Conservation (phyloP, 2,113 vertebrate genomes). For the Erythrolamprus reginae region DNA sequence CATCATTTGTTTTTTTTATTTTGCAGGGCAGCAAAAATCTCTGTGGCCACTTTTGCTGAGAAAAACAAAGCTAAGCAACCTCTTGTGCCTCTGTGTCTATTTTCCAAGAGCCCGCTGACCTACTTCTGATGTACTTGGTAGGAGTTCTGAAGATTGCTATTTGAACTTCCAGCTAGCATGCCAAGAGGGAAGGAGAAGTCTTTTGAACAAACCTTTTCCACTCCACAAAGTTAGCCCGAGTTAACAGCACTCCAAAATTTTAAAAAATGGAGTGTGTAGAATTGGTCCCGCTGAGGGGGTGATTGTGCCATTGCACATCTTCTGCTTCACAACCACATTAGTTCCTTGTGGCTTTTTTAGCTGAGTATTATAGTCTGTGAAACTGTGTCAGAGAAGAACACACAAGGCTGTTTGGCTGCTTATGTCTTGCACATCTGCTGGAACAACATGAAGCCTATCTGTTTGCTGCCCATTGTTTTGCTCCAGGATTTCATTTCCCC, state of each 20-base stretch:
- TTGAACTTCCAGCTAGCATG: neutral
- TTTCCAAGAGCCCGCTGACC: neutral
- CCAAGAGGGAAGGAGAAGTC: neutral
- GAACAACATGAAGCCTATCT: neutral
- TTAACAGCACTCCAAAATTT: neutral
- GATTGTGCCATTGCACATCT: neutral
- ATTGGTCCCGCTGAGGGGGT: neutral
- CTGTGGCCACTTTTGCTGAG: neutral
- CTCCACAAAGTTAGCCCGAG: neutral
- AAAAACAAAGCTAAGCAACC: neutral
- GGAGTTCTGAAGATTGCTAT: conserved; percentile 3
- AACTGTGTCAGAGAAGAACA: neutral
- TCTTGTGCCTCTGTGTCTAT: neutral
- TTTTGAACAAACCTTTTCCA: neutral
- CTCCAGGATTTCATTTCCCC: neutral
- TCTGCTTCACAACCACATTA: neutral
- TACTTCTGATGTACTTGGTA: conserved; percentile 5
- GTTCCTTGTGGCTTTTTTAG: neutral
- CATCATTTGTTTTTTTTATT: neutral
- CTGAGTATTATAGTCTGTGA: neutral
- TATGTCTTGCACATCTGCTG: neutral
- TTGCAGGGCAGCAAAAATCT: neutral
- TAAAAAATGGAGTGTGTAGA: neutral
- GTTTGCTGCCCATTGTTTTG: neutral
- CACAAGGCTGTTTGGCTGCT: neutral